A percentile compares a stretch with the other conserved stretches of the same genome.
Evolutionary conservation across 2,113 vertebrate genomes (phyloP).

Genomic region (Mastomys natalensis): DNA sequence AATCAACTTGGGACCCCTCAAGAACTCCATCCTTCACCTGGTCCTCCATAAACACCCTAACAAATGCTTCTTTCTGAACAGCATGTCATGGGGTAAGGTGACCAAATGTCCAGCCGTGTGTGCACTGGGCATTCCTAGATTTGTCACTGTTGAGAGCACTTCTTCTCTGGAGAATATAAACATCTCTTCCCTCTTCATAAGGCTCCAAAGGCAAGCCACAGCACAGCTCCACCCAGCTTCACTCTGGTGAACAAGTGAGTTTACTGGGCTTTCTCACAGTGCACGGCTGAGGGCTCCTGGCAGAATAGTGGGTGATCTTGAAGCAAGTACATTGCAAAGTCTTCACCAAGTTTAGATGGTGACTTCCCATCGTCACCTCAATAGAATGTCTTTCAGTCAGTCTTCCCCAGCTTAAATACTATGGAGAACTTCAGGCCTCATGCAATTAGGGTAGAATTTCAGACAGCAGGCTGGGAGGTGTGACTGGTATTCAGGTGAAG

Average conservation of each 20-base stretch:
- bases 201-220: not conserved
- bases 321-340: not conserved
- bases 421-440: not conserved
- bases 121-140: not conserved
- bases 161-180: not conserved
- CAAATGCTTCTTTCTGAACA: not conserved
- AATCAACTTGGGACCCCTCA: not conserved
- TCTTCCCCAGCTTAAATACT: not conserved
- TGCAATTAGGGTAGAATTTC: not conserved
- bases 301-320: not conserved
- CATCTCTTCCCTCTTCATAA: not conserved
- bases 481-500: not conserved
- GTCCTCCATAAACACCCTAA: not conserved
- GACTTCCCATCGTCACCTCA: not conserved
- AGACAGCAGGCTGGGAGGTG: not conserved
- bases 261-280: not conserved
- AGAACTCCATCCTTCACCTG: not conserved
- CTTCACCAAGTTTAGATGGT: not conserved
- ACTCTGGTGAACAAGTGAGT: not conserved
- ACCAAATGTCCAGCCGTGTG: not conserved
- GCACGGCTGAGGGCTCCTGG: not conserved
- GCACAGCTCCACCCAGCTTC: not conserved
- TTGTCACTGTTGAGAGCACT: not conserved
- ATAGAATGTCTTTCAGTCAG: too few species aligned
- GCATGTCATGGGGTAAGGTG: fast-evolving